Base-by-base conservation (phyloP, 2,797 vertebrate species). In the Tenualosa ilisha region DNA sequence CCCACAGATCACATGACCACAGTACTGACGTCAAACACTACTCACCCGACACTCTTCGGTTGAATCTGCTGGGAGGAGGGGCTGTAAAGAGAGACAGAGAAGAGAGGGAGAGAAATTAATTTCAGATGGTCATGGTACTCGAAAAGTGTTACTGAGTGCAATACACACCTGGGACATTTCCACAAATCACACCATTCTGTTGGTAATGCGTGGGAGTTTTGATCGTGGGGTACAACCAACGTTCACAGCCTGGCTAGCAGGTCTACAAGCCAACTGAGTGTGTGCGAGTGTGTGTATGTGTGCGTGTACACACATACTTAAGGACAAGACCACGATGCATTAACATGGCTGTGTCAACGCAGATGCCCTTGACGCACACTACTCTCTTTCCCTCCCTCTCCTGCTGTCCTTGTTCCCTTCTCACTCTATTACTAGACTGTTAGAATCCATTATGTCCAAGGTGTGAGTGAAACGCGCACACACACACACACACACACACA, bases 21-120 rank as follows among this genome's bases (percentile, higher is more conserved):
- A 85, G 83, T 83, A 88, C 90, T 94, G 94, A 95, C 91, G 92
- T 94, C 93, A 94, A 93, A 91, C 84, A 84, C 37, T 89, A 90
- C 94, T 96, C 93, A 99, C 98, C 98, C 95, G 98, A 99, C 92
- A 98, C 97, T 97, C 98, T 97, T 94, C 98, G 96, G 94, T 93
- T 97, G 94, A 95, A 98, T 95, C 96, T 96, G 93, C 95, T 97
- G 90, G 97, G 96, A 91, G 96, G 93, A 4, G 97, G 98, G 92
- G 97, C 98, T 99, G 95, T 46, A 75, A 83, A 86, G 92, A 94
- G 87, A 93, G 3, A 94, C 91, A 91, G 1, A 89, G 65, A 89
- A 12, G 8, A 51, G 50, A 51, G 50, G 31, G 81, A 81, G 83
- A 54, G 46, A 83, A 43, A 79, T 79, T 79, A 79, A 79, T 89